A percentile compares a stretch with the other conserved stretches of the same genome.
Evolutionary conservation across 1,140 invertebrate species (phyloP).

Genomic region (Lethocerus indicus): DNA sequence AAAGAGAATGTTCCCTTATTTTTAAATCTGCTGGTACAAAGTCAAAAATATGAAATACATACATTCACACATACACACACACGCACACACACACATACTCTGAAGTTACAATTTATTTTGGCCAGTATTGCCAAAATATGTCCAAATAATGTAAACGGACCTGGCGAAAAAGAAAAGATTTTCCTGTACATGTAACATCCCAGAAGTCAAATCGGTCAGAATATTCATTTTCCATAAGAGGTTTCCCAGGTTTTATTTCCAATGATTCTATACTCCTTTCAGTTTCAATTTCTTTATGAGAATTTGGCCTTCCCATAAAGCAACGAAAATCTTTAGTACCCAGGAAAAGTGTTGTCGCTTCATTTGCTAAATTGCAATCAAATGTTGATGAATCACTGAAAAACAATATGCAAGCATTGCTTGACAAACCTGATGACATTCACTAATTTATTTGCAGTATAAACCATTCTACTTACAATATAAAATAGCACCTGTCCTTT

Average conservation of each 20-base stretch:
- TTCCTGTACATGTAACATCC: constrained; percentile 17
- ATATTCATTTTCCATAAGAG: constrained; percentile 15
- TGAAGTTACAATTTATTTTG: too few relatives aligned
- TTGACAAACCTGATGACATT: too few relatives aligned
- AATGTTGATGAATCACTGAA: constrained; percentile 13
- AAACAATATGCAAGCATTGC: too few relatives aligned
- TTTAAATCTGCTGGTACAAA: too few relatives aligned
- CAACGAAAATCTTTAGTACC: constrained; percentile 20
- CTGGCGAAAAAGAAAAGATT: constrained; percentile 21
- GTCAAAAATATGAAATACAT: too few relatives aligned
- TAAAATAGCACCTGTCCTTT: constrained; percentile 18
- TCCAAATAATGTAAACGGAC: too few relatives aligned
- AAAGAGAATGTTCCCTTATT: too few relatives aligned
- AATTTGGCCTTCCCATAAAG: constrained; percentile 12
- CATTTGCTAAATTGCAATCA: constrained; percentile 14
- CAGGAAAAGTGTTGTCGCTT: constrained; percentile 17
- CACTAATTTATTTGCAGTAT: too few relatives aligned
- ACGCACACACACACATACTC: too few relatives aligned
- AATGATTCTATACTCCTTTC: constrained; percentile 8
- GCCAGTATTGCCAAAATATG: too few relatives aligned
- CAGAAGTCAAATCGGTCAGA: constrained; percentile 18
- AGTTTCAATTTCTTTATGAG: constrained; percentile 5
- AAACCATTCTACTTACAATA: constrained; percentile 11
- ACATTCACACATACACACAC: too few relatives aligned
- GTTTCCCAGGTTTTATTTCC: constrained; percentile 12